Conservation (phyloP, 1,140 invertebrate genomes). For the Drosophila tani region DNA sequence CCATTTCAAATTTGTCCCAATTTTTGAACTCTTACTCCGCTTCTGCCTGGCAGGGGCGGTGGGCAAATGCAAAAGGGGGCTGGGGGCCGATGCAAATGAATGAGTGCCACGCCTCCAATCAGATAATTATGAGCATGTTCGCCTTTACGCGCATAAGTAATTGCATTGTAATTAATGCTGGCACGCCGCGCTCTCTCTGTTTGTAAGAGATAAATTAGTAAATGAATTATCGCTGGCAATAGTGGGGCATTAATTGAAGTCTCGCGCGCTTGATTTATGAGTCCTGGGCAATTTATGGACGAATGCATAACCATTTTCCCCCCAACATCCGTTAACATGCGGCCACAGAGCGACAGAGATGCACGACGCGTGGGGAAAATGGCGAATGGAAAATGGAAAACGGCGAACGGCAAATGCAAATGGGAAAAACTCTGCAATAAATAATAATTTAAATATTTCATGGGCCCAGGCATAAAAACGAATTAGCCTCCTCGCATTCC, state of each 20-base stretch:
- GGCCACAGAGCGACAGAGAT: conserved; percentile 7
- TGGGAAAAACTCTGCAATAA: conserved; percentile 71
- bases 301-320: conserved; percentile 64
- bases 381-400: conserved; percentile 32
- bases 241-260: conserved; percentile 81
- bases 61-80: not conserved
- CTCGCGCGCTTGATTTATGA: conserved; percentile 74
- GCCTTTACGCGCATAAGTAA: conserved; percentile 59
- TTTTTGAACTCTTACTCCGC: conserved; percentile 2
- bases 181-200: conserved; percentile 42
- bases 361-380: conserved; percentile 19
- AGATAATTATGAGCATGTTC: conserved; percentile 69
- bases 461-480: conserved; percentile 61
- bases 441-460: conserved; percentile 80
- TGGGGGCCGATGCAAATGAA: conserved; percentile 57
- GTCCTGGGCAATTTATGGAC: conserved; percentile 58
- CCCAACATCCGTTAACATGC: conserved; percentile 56
- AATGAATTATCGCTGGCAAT: conserved; percentile 77
- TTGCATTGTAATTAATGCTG: conserved; percentile 81
- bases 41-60: not conserved
- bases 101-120: conserved; percentile 50
- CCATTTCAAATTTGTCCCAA: conserved; percentile 18
- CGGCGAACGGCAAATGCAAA: conserved; percentile 48
- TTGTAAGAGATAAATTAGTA: conserved; percentile 77
- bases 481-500: conserved; percentile 58